Evolutionary conservation across 2,797 vertebrate species (phyloP).

Genomic region (Sphenodon punctatus): DNA sequence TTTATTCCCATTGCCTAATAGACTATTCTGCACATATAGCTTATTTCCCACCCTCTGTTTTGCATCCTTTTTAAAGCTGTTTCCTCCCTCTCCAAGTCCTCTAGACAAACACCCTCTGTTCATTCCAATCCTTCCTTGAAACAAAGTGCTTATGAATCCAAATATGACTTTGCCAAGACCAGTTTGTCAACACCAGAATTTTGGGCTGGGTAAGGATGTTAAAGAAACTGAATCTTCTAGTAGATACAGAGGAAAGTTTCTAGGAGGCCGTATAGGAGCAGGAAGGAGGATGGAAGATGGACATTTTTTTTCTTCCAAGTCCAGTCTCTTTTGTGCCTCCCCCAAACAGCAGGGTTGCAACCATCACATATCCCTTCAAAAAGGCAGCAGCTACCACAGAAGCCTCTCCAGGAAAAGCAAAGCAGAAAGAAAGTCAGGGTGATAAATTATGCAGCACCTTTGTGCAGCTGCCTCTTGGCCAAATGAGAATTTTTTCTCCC

Average conservation of each 20-base stretch:
- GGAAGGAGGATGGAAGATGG: conserved; percentile 9
- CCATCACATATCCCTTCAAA: conserved; percentile 35
- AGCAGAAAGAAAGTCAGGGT: conserved; percentile 65
- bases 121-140: neutral
- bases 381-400: conserved; percentile 37
- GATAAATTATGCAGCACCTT: conserved; percentile 78
- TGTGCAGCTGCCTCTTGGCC: conserved; percentile 71
- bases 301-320: conserved; percentile 3
- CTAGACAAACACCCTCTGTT: neutral
- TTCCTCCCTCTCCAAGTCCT: neutral
- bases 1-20: conserved; percentile 9
- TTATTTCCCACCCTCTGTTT: neutral
- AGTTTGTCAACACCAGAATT: neutral
- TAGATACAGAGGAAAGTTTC: conserved; percentile 7
- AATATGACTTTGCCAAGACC: conserved; percentile 15
- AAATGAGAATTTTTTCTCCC: conserved; percentile 73
- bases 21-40: neutral
- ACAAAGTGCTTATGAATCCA: conserved; percentile 9
- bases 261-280: neutral
- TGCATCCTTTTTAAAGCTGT: neutral
- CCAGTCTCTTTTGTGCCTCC: conserved; percentile 24
- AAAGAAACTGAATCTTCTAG: neutral
- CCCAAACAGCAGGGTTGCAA: conserved; percentile 12
- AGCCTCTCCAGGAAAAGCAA: conserved; percentile 55
- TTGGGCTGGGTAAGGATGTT: neutral